Evolutionary conservation across 2,797 vertebrate genomes (phyloP).

Genomic region (Nasua narica): DNA sequence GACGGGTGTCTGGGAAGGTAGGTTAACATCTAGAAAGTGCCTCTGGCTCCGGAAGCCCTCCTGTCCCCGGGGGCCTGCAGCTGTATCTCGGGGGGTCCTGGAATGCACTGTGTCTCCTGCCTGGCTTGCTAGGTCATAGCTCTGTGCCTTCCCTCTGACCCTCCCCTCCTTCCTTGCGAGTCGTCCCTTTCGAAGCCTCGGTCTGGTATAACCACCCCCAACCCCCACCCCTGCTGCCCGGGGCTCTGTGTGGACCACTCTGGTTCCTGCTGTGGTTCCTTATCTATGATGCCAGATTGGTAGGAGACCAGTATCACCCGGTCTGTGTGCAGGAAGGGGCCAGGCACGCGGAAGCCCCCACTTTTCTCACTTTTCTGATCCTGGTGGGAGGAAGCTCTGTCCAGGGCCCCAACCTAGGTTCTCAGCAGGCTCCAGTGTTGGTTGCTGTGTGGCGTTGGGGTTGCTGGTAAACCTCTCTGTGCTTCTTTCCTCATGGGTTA

Average conservation of each 20-base stretch:
- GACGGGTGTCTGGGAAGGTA: not conserved
- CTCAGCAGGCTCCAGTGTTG: accelerated
- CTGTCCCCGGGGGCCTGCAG: no score
- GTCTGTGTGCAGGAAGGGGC: not conserved
- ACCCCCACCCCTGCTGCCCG: not conserved
- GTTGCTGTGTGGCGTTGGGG: not conserved
- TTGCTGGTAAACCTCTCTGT: not conserved
- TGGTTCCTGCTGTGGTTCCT: no score
- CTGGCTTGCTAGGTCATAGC: not conserved
- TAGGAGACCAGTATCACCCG: accelerated
- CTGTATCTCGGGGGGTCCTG: accelerated
- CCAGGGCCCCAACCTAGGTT: not conserved
- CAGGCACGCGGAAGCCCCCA: not conserved
- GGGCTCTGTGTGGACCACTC: not conserved
- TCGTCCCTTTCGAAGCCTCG: not conserved
- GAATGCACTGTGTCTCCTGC: not conserved
- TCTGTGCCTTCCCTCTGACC: not conserved
- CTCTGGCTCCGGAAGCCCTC: not conserved
- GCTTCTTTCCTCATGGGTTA: not conserved
- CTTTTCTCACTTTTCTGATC: not conserved
- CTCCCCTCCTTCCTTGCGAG: not conserved
- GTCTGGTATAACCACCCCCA: not conserved
- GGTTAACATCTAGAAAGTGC: not conserved
- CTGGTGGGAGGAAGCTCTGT: not conserved
- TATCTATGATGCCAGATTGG: accelerated